Evolutionary conservation across 2,888 invertebrate species (phyloP), one percentile per base, ranked within the genome.

Genomic region (Crioceris asparagi): DNA sequence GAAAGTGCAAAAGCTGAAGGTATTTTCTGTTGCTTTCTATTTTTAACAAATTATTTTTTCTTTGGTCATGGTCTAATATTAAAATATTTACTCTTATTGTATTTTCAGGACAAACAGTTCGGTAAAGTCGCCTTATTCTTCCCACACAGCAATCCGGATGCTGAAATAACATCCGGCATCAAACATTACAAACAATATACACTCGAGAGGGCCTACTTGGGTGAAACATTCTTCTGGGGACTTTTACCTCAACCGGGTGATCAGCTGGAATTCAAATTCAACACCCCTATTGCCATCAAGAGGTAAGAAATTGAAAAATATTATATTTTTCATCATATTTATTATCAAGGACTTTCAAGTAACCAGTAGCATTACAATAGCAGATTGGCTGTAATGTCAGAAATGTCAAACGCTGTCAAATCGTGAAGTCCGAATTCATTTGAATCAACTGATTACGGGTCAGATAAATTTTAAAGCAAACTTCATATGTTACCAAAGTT

Each of bases 1-100:
- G 39, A 97, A 97, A 72, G 85, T 93, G 36, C 96, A 96, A 60
- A 92, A 90, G 65, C 68, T 96, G 0, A 91, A 92, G 75, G 90
- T 84, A 67, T 54, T 52, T 46, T 27, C n/a, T 25, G 25, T 25
- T 25, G 4, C 12, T n/a, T n/a, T n/a, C n/a, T n/a, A n/a, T n/a
- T n/a, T n/a, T n/a, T n/a, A n/a, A n/a, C n/a, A n/a, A n/a, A n/a
- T n/a, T n/a, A n/a, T n/a, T n/a, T n/a, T n/a, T n/a, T n/a, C n/a
- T n/a, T n/a, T n/a, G n/a, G n/a, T n/a, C n/a, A n/a, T n/a, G n/a
- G n/a, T n/a, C n/a, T n/a, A n/a, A n/a, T n/a, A n/a, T n/a, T n/a
- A n/a, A n/a, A n/a, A n/a, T n/a, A n/a, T n/a, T n/a, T n/a, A n/a
- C 5, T 27, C 21, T 35, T 34, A 36, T 35, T 4, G 23, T 35